A percentile compares a stretch with the other conserved stretches of the same genome.
phyloP scores from a whole-genome alignment of 2,113 vertebrate species.

The Rhipidura dahli region DNA sequence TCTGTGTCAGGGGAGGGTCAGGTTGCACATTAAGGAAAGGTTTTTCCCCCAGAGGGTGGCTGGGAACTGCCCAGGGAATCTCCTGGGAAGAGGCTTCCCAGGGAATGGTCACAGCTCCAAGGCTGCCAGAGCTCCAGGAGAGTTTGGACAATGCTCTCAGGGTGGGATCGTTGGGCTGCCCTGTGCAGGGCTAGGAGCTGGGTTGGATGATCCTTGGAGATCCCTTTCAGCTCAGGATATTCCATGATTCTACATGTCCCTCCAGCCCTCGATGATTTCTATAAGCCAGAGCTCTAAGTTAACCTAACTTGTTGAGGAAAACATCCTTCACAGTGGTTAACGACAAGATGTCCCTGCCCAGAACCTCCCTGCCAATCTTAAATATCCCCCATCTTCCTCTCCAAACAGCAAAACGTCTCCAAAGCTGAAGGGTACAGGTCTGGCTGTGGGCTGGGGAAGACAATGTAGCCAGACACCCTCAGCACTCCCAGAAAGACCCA shows the following conservation, averaged over 20 bases:
- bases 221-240: not conserved
- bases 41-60: not conserved
- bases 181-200: not conserved
- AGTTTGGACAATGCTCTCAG: not conserved
- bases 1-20: not conserved
- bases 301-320: not conserved
- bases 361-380: not conserved
- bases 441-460: not conserved
- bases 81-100: not conserved
- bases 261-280: not conserved
- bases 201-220: not conserved
- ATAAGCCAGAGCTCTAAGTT: not conserved
- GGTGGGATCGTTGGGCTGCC: not conserved
- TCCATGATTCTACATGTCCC: not conserved
- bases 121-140: not conserved
- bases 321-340: not conserved
- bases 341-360: not conserved
- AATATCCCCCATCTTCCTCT: not conserved
- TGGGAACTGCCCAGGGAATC: not conserved
- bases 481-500: not conserved
- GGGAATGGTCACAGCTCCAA: not conserved
- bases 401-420: not conserved
- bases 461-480: fast-evolving
- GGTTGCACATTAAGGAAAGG: not conserved
- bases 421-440: fast-evolving